Conservation (phyloP, 1,140 invertebrate species). For the Arctopsyche grandis region DNA sequence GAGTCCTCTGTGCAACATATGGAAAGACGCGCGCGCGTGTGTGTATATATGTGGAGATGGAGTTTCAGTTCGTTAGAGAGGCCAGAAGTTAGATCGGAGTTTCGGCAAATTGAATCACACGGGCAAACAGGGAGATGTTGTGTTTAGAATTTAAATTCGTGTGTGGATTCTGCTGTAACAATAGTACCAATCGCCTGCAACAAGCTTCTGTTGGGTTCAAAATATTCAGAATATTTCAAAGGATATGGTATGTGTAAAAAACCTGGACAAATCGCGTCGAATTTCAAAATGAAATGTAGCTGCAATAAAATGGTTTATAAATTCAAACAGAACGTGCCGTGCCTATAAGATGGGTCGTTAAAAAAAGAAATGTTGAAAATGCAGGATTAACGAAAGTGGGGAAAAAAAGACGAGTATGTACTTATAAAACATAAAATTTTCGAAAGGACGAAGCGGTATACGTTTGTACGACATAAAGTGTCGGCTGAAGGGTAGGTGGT, state of each 20-base stretch:
- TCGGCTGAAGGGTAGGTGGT: neutral
- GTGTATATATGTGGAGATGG: neutral
- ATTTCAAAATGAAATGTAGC: neutral
- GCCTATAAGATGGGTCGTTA: neutral
- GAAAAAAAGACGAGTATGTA: neutral
- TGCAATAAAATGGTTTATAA: neutral
- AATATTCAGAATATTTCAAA: no score
- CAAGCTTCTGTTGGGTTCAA: no score
- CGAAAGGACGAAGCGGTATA: neutral
- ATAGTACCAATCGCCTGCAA: no score
- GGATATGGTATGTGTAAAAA: neutral
- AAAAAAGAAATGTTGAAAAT: neutral
- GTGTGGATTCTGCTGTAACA: neutral
- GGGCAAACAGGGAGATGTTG: neutral
- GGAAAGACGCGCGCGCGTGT: neutral
- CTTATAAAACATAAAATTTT: neutral
- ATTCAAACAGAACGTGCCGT: neutral
- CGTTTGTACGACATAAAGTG: neutral
- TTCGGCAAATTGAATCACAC: slow-evolving; percentile 3
- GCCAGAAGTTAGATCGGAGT: neutral
- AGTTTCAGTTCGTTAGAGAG: slow-evolving; percentile 5
- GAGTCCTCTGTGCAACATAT: neutral
- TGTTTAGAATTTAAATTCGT: neutral
- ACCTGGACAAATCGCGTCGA: neutral
- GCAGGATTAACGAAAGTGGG: neutral